Evolutionary conservation across 2,113 vertebrate genomes (phyloP).

Genomic region (Lepus americanus): DNA sequence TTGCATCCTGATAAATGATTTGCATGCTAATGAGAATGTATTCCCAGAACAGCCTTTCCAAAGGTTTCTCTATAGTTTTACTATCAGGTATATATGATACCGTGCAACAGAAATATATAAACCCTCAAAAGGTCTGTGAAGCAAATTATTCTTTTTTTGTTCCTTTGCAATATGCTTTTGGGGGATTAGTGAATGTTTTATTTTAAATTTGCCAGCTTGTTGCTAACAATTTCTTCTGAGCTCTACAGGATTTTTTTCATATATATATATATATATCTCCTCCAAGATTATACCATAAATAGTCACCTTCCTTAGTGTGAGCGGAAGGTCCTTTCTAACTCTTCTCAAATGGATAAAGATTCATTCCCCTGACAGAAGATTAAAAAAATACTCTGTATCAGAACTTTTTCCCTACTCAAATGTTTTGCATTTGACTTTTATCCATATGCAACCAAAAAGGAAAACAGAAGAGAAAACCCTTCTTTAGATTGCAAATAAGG

Average conservation of each 20-base stretch:
- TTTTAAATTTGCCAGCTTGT: constrained; percentile 54
- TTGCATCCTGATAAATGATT: constrained; percentile 77
- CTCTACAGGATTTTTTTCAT: background rate
- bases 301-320: constrained; percentile 34
- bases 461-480: constrained; percentile 47
- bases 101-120: constrained; percentile 24
- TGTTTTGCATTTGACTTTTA: constrained; percentile 69
- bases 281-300: background rate
- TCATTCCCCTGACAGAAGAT: constrained; percentile 1
- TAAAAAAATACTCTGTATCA: constrained; percentile 13
- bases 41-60: constrained; percentile 61
- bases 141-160: constrained; percentile 30
- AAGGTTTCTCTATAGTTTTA: constrained; percentile 50
- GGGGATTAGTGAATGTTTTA: background rate
- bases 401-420: background rate
- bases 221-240: constrained; percentile 32
- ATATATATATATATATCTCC: background rate
- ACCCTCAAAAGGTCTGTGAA: constrained; percentile 52
- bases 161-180: constrained; percentile 37
- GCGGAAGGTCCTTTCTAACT: background rate
- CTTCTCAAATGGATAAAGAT: constrained; percentile 29
- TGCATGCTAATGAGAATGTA: constrained; percentile 66
- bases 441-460: background rate
- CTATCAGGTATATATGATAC: constrained; percentile 30
- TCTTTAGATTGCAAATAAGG: constrained; percentile 67